Evolutionary conservation across 2,797 vertebrate species (phyloP), one percentile per base, ranked within the genome.

Genomic region (Helostoma temminkii): DNA sequence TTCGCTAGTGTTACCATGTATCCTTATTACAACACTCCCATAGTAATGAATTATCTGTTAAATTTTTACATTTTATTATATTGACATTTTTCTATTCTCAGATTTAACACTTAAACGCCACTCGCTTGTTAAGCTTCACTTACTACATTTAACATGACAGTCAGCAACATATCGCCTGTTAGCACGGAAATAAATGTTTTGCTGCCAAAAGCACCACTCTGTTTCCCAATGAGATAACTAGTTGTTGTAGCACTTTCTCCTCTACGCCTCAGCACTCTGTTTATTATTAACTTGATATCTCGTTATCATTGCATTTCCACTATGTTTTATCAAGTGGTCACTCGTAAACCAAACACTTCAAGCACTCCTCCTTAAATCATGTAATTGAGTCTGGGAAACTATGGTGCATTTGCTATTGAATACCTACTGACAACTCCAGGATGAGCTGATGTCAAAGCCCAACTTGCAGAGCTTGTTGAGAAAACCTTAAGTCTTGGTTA

Each of bases 281-380:
- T 79, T 80, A 67, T 84, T 65, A 74, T 73, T 72, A 76, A 87
- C 85, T 82, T 59, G 54, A 59, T 42, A 50, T 78, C 78, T 50
- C 19, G 10, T 26, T 25, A 24, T 73, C 53, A 5, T 52, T 47
- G 46, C 50, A 11, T 78, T 61, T 58, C 30, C 60, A 42, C 78
- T 61, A 2, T 66, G 66, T 67, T 66, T 66, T 67, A 65, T 60
- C 63, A 66, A 74, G 69, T 45, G 34, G 2, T 39, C 53, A 66
- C 30, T 32, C 53, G 54, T 48, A 48, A 68, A 26, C 16, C 61
- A 72, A 78, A 76, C 74, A 79, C 68, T 67, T 55, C 28, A 4
- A 65, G 71, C 47, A 64, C 73, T 71, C 43, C 4, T 48, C 37
- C 18, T 60, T 18, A 41, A 65, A 9, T 65, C 59, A 10, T 2